Evolutionary conservation across 2,797 vertebrate genomes (phyloP).

Genomic region (Sebastes melanostomus): DNA sequence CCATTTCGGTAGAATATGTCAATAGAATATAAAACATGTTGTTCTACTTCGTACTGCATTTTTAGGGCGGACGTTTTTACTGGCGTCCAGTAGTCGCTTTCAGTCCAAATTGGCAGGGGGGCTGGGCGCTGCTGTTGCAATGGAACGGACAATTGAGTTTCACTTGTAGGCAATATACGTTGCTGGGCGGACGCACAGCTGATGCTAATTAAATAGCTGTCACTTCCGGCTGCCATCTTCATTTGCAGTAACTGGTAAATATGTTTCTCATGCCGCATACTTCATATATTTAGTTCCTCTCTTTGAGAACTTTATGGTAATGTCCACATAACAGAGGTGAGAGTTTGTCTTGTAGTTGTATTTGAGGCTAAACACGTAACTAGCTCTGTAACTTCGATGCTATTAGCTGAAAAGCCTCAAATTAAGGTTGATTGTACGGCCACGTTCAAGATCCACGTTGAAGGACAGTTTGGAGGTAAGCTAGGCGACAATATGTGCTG

Average conservation of each 20-base stretch:
- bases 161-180: too few species aligned
- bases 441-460: background rate
- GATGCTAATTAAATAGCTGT: background rate
- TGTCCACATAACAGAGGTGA: background rate
- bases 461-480: conserved; percentile 21
- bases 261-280: rapidly evolving
- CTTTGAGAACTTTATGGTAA: too few species aligned
- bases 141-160: too few species aligned
- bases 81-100: too few species aligned
- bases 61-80: too few species aligned
- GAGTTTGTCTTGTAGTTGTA: background rate
- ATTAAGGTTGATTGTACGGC: background rate
- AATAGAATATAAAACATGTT: too few species aligned
- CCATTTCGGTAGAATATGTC: too few species aligned
- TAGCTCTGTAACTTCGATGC: background rate
- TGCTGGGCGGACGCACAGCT: too few species aligned
- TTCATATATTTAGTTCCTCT: background rate
- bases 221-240: background rate
- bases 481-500: background rate
- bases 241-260: background rate
- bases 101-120: too few species aligned
- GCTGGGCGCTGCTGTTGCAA: too few species aligned
- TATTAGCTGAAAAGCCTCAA: background rate
- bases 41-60: too few species aligned
- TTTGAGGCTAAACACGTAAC: background rate